Base-by-base conservation (phyloP, 1,140 invertebrate species). In the Drosophila ananassae region DNA sequence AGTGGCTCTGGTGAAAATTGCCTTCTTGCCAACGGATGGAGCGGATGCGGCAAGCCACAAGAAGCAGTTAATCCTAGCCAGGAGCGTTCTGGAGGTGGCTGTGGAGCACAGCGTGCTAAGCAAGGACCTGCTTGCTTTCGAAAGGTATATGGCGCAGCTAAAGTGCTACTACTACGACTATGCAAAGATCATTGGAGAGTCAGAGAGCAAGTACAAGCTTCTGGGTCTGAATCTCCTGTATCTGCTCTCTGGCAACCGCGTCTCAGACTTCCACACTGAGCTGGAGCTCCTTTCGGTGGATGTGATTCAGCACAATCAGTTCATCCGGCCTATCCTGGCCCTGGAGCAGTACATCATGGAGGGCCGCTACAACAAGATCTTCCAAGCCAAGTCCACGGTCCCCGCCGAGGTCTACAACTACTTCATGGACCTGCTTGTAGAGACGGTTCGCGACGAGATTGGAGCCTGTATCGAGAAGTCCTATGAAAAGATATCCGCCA, bases 291-390 rank as follows among this genome's bases (percentile, higher is more conserved):
- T 99, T n/a, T 96, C 98, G 3, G 95, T 97, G 32, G 97, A 98
- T 92, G 96, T 97, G 54, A 96, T 99, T 80, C 96, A 98, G 91
- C 95, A 95, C 32, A 99, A 99, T 91, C 95, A 98, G 53, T 99
- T 99, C 92, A 98, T 99, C 34, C 95, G 95, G 72, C 98, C 99
- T 92, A 98, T 99, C 0, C 94, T 99, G 1, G 97, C 97, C 32
- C 94, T 99, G 73, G 99, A 99, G 90, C 99, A 99, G 90, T 99
- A 98, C 93, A 94, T 99, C 44, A 99, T 99, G 98, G 99, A 99
- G 93, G 99, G 99, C 28, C 98, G 97, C 63, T 99, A 99, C 90
- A 99, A 99, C 92, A 99, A 99, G 93, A 94, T 94, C 46, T 94
- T 94, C 77, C 92, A 94, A 61, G 94, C 94, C 24, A 94, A 94